Base-by-base conservation (phyloP, 2,797 vertebrate genomes). In the Cyprinodon diabolis region DNA sequence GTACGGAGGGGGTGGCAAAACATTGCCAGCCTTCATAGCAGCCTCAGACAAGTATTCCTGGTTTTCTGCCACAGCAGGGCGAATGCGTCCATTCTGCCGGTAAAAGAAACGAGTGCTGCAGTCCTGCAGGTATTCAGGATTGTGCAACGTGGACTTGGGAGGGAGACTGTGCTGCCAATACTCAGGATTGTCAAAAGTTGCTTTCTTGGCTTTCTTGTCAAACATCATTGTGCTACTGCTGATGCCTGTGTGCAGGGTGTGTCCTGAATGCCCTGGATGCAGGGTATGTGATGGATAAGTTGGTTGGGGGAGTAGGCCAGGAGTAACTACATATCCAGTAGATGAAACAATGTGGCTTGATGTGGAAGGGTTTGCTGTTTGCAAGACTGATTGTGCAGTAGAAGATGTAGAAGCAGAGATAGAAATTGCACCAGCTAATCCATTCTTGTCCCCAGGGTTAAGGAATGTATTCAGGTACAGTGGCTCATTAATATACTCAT, bases 91-190 rank as follows among this genome's bases (percentile, higher is more conserved):
- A 0, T 99, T 99, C 91, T 99, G 98, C 89, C 97, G 95, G 95
- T 99, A 99, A 94, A 99, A 98, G 93, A 98, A 99, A 85, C 98
- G 98, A 83, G 98, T 98, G 96, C 97, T 98, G 96, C 97, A 98
- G 94, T 99, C 98, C 93, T 98, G 98, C 94, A 99, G 96, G 94
- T 97, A 98, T 93, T 99, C 97, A 0, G 97, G 97, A 91, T 97
- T 97, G 91, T 97, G 97, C 66, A 99, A 92, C 69, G 95, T 96
- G 92, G 96, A 96, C 84, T 97, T 96, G 0, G 97, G 97, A 21
- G 98, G 98, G 90, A 99, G 95, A 92, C 98, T 99, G 95, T 99
- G 98, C 90, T 99, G 97, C 98, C 98, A 99, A 94, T 99, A 99
- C 90, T 99, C 97, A 15, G 97, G 98, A 96, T 99, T 99, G 95